Conservation (phyloP, 2,113 vertebrate species). For the Parus major region DNA sequence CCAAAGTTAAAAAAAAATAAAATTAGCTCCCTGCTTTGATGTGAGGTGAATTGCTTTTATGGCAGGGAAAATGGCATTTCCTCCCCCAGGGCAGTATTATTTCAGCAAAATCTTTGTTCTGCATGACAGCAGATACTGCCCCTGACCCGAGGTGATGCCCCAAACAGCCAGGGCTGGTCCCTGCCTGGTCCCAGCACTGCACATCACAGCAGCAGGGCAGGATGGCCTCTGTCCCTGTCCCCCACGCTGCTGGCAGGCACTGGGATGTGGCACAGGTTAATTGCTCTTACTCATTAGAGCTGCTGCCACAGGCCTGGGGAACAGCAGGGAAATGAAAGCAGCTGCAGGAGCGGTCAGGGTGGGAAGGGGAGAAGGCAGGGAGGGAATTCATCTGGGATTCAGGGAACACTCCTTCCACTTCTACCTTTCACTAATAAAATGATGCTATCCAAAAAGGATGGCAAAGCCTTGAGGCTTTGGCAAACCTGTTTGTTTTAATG, state of each 20-base stretch:
- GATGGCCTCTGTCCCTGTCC: background rate
- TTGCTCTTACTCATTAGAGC: background rate
- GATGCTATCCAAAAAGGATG: accelerated
- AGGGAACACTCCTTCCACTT: background rate
- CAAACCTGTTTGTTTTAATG: background rate
- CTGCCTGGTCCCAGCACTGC: background rate
- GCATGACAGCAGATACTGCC: background rate
- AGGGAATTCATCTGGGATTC: background rate
- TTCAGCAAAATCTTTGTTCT: background rate
- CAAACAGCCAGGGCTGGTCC: accelerated
- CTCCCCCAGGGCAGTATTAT: background rate
- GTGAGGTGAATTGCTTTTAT: background rate
- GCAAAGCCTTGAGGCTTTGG: background rate
- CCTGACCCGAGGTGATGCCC: accelerated
- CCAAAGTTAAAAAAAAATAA: background rate
- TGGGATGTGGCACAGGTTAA: background rate
- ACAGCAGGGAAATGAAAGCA: background rate
- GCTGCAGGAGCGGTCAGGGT: background rate
- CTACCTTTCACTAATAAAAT: background rate
- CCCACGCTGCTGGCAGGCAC: accelerated
- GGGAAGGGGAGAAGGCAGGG: background rate
- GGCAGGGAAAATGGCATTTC: background rate
- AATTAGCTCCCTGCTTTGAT: background rate
- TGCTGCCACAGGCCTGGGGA: background rate
- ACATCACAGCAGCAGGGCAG: accelerated